phyloP scores from a whole-genome alignment of 2,113 vertebrate genomes.

The Hirundichthys speculiger region DNA sequence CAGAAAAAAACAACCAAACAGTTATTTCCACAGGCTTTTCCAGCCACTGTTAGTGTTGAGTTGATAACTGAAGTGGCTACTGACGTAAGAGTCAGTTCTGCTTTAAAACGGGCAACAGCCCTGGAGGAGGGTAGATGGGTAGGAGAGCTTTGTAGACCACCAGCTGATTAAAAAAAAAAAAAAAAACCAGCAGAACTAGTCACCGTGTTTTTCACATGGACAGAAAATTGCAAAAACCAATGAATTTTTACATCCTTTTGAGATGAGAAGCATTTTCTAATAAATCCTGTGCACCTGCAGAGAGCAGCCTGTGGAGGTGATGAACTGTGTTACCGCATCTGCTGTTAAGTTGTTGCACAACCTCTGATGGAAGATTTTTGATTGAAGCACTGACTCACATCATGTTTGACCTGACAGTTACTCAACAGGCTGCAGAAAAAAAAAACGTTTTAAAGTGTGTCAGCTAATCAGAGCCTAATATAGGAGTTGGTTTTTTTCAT shows the following conservation, averaged over 20 bases:
- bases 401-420: conserved; percentile 5
- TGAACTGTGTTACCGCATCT: conserved; percentile 8
- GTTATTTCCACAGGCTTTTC: too few species aligned
- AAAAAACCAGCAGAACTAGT: conserved; percentile 35
- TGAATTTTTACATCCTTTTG: conserved; percentile 25
- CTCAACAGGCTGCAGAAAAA: neutral
- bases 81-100: too few species aligned
- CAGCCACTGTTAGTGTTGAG: too few species aligned
- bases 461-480: too few species aligned
- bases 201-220: conserved; percentile 8
- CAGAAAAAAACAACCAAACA: too few species aligned
- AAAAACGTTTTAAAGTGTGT: neutral
- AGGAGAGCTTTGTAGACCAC: conserved; percentile 59
- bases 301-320: conserved; percentile 15
- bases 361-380: conserved; percentile 21
- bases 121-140: conserved; percentile 56
- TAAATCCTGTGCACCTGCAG: neutral
- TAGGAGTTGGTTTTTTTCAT: too few species aligned
- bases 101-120: conserved; percentile 55
- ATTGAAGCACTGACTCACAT: conserved; percentile 21
- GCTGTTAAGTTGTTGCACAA: conserved; percentile 7
- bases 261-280: too few species aligned
- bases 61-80: too few species aligned
- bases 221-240: neutral
- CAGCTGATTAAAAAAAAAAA: conserved; percentile 55